A percentile compares a stretch with the other conserved stretches of the same genome.
Evolutionary conservation across 2,113 vertebrate genomes (phyloP).

Genomic region (Nothocercus julius): DNA sequence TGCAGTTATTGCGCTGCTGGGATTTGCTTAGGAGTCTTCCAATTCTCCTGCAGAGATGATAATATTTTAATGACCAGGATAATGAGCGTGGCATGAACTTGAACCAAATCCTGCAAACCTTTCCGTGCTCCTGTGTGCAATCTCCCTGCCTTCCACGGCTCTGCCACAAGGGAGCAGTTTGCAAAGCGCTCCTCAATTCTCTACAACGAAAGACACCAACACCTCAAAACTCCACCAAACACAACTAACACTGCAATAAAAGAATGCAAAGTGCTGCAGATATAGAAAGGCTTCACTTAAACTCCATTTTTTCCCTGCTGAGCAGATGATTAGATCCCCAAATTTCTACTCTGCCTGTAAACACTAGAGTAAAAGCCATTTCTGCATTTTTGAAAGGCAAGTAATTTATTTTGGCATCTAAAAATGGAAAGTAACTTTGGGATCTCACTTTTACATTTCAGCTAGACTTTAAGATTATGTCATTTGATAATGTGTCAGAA

Average conservation of each 20-base stretch:
- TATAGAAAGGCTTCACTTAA: neutral
- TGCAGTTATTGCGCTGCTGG: neutral
- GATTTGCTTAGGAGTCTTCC: neutral
- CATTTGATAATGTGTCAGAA: neutral
- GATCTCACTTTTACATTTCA: neutral
- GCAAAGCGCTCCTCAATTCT: neutral
- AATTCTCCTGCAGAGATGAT: neutral
- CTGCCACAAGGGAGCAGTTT: neutral
- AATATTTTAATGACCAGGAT: neutral
- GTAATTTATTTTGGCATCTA: neutral
- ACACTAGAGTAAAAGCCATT: neutral
- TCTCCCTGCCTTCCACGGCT: neutral
- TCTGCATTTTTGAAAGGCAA: neutral
- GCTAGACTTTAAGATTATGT: neutral
- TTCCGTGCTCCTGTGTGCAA: neutral
- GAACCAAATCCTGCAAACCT: neutral
- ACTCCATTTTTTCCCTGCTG: neutral
- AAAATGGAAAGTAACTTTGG: neutral
- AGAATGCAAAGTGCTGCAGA: neutral
- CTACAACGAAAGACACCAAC: neutral
- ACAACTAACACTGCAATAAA: neutral
- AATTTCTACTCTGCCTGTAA: neutral
- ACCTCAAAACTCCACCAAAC: neutral
- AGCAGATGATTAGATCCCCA: neutral
- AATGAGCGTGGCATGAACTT: neutral